A percentile compares a stretch with the other conserved stretches of the same genome.
Evolutionary conservation across 2,113 vertebrate species (phyloP).

Genomic region (Paracanthobrama guichenoti): DNA sequence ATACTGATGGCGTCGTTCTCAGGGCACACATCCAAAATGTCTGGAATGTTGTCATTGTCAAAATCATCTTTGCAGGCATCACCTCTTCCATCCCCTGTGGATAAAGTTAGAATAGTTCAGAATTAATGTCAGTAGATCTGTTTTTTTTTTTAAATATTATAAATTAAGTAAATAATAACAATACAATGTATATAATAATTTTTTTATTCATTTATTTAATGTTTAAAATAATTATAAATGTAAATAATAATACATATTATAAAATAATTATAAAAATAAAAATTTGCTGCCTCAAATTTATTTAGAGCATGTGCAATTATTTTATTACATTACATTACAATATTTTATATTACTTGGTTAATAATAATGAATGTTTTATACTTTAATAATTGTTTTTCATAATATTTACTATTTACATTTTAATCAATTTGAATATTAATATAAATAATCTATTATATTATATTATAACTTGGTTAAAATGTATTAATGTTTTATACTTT

Average conservation of each 20-base stretch:
- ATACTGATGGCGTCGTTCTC: conserved; percentile 91
- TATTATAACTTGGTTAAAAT: not conserved
- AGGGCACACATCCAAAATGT: conserved; percentile 92
- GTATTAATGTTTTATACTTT: not conserved
- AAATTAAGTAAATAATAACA: not conserved
- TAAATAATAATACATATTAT: not conserved
- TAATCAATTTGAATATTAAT: too few species aligned
- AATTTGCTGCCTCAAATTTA: too few species aligned
- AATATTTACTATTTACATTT: too few species aligned
- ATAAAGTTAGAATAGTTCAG: not conserved
- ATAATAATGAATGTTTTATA: too few species aligned
- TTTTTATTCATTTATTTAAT: not conserved
- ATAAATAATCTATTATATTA: too few species aligned
- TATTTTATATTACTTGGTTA: too few species aligned
- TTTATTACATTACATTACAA: too few species aligned
- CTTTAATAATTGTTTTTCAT: too few species aligned
- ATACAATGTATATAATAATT: not conserved
- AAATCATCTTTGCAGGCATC: conserved; percentile 97
- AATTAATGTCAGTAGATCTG: not conserved
- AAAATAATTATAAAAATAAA: too few species aligned
- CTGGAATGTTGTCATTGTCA: conserved; percentile 92
- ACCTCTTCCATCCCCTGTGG: conserved; percentile 89
- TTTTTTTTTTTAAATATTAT: not conserved
- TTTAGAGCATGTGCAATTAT: too few species aligned
- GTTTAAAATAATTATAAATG: not conserved